Evolutionary conservation across 2,888 invertebrate genomes (phyloP), one percentile per base, ranked within the genome.

Genomic region (Coelinius sp.): DNA sequence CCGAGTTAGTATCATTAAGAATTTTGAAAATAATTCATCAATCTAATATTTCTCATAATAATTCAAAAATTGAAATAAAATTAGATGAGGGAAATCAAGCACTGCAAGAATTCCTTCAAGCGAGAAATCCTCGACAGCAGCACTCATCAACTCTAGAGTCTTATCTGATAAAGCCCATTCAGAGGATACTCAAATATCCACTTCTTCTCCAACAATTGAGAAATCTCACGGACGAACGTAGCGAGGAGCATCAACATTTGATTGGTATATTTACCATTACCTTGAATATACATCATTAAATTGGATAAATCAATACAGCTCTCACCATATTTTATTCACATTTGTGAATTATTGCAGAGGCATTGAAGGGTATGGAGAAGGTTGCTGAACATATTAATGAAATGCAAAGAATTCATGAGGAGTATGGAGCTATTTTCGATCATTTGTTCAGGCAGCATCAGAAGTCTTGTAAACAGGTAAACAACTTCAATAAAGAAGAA

Each of bases 381-480:
- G 98, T 98, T 81, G 98, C 98, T 59, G 98, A 98, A 89, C 98
- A 99, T 90, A 98, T 99, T 85, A 99, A 98, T 90, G 98, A 98
- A 91, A 98, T 98, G 98, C 98, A 98, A 91, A 93, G 98, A 90
- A 98, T 98, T 85, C 98, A 98, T 89, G 98, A 99, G 90, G 99
- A 99, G 90, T 98, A 98, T 89, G 99, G 99, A 83, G 95, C 96
- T 84, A 97, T 98, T 88, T 98, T 99, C 90, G 98, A 98, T 90
- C 97, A 98, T 88, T 92, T 98, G 82, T 97, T 96, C 91, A 92
- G 97, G 82, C 97, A 97, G 90, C 96, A 97, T 89, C 96, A 96
- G 89, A 97, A 97, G 89, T 95, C 96, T 78, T 96, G 95, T 90
- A 97, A 97, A 89, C 95, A 95, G 88, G 91, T 91, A 79, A 80